Evolutionary conservation across 2,888 invertebrate species (phyloP).

Genomic region (Ernsta delagoae): DNA sequence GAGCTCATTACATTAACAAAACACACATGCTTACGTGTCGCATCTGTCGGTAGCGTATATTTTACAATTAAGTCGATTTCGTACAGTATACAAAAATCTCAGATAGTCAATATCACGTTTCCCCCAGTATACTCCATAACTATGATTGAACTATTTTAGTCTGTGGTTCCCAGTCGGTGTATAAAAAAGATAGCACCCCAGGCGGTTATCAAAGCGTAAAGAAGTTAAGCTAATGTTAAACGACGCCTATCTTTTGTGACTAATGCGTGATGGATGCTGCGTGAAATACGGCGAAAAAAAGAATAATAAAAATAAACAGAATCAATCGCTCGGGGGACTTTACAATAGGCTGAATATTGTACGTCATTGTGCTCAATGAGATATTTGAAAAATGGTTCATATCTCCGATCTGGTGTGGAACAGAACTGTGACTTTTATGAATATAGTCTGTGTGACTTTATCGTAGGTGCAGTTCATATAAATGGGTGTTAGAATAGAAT

Average conservation of each 20-base stretch:
- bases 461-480: slow-evolving; percentile 24
- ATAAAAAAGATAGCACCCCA: slow-evolving; percentile 61
- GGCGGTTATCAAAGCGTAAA: slow-evolving; percentile 80
- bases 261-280: slow-evolving; percentile 78
- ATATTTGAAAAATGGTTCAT: slow-evolving; percentile 65
- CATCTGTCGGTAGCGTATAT: slow-evolving; percentile 71
- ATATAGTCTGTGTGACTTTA: slow-evolving; percentile 53
- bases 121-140: slow-evolving; percentile 57
- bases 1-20: slow-evolving; percentile 80
- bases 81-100: slow-evolving; percentile 49
- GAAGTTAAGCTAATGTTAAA: slow-evolving; percentile 83
- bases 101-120: slow-evolving; percentile 52
- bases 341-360: slow-evolving; percentile 60
- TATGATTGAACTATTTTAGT: slow-evolving; percentile 61
- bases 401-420: slow-evolving; percentile 60
- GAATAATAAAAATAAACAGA: slow-evolving; percentile 67
- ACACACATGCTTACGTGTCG: slow-evolving; percentile 72
- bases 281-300: slow-evolving; percentile 66
- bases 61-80: slow-evolving; percentile 57
- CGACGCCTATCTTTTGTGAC: slow-evolving; percentile 82
- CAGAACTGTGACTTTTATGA: slow-evolving; percentile 70
- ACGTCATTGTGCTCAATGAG: slow-evolving; percentile 61
- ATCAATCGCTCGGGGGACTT: slow-evolving; percentile 60
- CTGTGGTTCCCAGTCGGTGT: slow-evolving; percentile 52
- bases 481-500: slow-evolving; percentile 26